Percentiles rank a stretch among this genome's conserved stretches.
Evolutionary conservation across 2,888 invertebrate species (phyloP).

Genomic region (Metacarcinus magister): DNA sequence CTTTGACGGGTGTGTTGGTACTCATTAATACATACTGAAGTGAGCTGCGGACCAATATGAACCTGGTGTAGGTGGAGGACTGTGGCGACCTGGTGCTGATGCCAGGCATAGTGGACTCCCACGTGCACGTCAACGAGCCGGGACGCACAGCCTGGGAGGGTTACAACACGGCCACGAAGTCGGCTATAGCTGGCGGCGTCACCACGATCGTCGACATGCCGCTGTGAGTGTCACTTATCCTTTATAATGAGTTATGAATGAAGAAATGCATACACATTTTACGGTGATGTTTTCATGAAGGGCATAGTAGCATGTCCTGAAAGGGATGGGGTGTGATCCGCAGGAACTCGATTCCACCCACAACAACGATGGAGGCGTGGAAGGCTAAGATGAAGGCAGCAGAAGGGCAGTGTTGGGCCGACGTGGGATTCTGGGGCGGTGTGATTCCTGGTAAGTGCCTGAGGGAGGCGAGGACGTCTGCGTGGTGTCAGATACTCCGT

Average conservation of each 20-base stretch:
- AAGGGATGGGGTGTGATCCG: background rate
- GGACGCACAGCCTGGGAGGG: constrained; percentile 90
- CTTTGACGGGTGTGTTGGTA: no score
- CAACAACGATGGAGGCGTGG: constrained; percentile 88
- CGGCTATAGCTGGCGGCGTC: constrained; percentile 90
- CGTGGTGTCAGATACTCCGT: background rate
- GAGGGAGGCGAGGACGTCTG: background rate
- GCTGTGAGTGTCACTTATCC: constrained; percentile 86
- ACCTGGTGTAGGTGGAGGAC: constrained; percentile 84
- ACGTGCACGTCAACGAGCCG: constrained; percentile 91
- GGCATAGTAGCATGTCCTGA: background rate
- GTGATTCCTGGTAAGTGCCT: constrained; percentile 87
- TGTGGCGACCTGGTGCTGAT: constrained; percentile 87
- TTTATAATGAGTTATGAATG: background rate
- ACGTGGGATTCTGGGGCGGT: constrained; percentile 93
- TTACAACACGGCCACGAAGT: constrained; percentile 89
- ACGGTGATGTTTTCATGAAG: background rate
- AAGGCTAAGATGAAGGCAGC: constrained; percentile 88
- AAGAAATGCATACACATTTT: background rate
- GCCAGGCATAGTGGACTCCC: constrained; percentile 90
- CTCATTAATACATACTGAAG: background rate
- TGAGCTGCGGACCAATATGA: background rate
- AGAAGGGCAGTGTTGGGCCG: constrained; percentile 87
- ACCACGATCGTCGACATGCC: constrained; percentile 91
- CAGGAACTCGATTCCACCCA: constrained; percentile 90